These are phyloP conservation scores for Palythoa heliodiscus DNA, from an alignment of 92 coral and sea anemone genomes.

Conservation along the genomic window DNA sequence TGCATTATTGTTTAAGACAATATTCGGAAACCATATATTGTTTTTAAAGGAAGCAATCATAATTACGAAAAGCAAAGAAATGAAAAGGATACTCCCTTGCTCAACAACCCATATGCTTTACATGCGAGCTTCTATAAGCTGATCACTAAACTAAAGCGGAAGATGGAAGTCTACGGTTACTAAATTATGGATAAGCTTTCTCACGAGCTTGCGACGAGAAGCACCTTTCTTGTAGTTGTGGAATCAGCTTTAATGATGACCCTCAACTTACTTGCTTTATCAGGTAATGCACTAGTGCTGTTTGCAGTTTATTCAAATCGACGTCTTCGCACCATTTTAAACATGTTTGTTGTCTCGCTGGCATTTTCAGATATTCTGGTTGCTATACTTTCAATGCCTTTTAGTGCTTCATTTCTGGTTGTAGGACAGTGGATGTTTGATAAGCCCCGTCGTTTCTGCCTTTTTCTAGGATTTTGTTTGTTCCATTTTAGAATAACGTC, in stretches of 20 bases:
- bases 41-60: too few relatives aligned
- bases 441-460: background rate
- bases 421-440: slow-evolving; percentile 34
- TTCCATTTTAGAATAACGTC: slow-evolving; percentile 2
- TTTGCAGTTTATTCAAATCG: slow-evolving; percentile 47
- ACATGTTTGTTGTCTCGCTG: slow-evolving; percentile 50
- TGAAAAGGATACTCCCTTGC: too few relatives aligned
- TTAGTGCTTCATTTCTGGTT: slow-evolving; percentile 10
- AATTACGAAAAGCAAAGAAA: too few relatives aligned
- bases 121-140: too few relatives aligned
- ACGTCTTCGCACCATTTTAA: slow-evolving; percentile 44
- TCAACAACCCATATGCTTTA: too few relatives aligned
- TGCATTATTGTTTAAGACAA: too few relatives aligned
- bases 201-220: slow-evolving; percentile 9
- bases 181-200: slow-evolving; percentile 25
- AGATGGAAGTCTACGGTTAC: too few relatives aligned
- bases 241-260: slow-evolving; percentile 1
- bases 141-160: too few relatives aligned
- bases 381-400: slow-evolving; percentile 47
- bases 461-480: slow-evolving; percentile 17
- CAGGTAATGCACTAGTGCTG: slow-evolving; percentile 45
- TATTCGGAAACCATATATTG: too few relatives aligned
- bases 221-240: slow-evolving; percentile 2
- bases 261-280: slow-evolving; percentile 27
- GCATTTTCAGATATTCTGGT: slow-evolving; percentile 37